Base-by-base conservation (phyloP, 2,888 invertebrate genomes). In the Xiphydria camelus region DNA sequence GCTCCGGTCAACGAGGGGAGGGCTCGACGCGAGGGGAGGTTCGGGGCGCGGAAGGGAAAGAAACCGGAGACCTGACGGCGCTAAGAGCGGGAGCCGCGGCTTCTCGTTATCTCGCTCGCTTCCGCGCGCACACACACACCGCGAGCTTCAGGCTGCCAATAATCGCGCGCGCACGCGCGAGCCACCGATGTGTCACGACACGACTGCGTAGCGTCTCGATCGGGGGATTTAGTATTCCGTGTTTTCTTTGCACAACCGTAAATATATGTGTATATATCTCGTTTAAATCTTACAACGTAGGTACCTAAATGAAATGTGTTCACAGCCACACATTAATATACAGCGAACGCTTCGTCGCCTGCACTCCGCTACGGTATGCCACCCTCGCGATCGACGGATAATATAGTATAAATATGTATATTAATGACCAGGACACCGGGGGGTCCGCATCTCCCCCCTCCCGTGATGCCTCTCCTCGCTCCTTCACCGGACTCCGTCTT, bases 241-340 rank as follows among this genome's bases (percentile, higher is more conserved):
- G 22, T 9, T 38, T 38, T 29, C 26, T 29, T 29, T 15, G 12
- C 2, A 29, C 29, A 29, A 29, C 14, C 29, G 29, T 29, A 15
- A 14, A 17, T 39, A 25, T 29, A 25, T 7, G 17, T 15, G 7
- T 23, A 9, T 23, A 14, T 29, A 14, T n/a, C 15, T 29, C 12
- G 15, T 29, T 29, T n/a, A 29, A 29, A 14, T 15, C 15, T 29
- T 14, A 12, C 12, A 41, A 41, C 33, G 41, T 18, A 41, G n/a
- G 19, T 59, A 62, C 47, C 59, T 63, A 64, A 61, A 67, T 59
- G 64, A 73, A 73, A 73, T 73, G 68, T 73, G 71, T 72, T 76
- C 76, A 76, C 76, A 75, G 76, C 76, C 75, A 75, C 75, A 73
- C 71, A 74, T 74, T 69, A 72, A 70, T 69, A 63, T 63, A 63